Base-by-base conservation (phyloP, 2,797 vertebrate species). In the Podargus strigoides region DNA sequence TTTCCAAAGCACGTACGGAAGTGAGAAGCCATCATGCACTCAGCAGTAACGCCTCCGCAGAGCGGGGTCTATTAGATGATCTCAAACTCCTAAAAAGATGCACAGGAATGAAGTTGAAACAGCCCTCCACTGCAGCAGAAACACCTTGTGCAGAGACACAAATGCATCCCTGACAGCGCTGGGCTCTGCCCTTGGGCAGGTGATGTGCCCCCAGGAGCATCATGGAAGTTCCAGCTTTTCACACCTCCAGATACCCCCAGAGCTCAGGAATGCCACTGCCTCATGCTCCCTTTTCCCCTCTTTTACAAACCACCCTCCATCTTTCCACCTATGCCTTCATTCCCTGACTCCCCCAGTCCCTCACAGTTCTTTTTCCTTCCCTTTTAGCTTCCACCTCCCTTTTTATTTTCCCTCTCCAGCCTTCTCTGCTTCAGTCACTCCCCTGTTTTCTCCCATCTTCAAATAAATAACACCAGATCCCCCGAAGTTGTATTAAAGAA, bases 91-190 rank as follows among this genome's bases (percentile, higher is more conserved):
- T 12, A 6, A 6, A 14, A 34, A 13, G 34, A 28, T 1, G 14
- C 10, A 1, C 0, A 7, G 0, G 7, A 18, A 9, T 1, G 50
- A 34, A 44, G 39, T 0, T 0, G 26, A 19, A 37, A 9, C 8
- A 3, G 3, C 22, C 5, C 14, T 12, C 34, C 27, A 0, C 1
- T 17, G 58, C 26, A 3, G 72, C 63, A 76, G 42, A 6, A 12
- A 18, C 14, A 1, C 32, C 22, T 70, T n/a, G 3, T 13, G 8
- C 37, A 24, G 46, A 19, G 24, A 1, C 67, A 28, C 10, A 27
- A 8, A 27, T 0, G 3, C 39, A 3, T 3, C 70, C 58, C 50
- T 10, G 59, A 1, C 0, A 26, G 5, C 0, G 1, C 46, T 3
- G 32, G 74, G 46, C 46, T 47, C 39, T 75, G 62, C 39, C 39